Percentiles rank a stretch among this genome's conserved stretches.
phyloP scores from a whole-genome alignment of 2,113 vertebrate species.

The Salvator merianae region DNA sequence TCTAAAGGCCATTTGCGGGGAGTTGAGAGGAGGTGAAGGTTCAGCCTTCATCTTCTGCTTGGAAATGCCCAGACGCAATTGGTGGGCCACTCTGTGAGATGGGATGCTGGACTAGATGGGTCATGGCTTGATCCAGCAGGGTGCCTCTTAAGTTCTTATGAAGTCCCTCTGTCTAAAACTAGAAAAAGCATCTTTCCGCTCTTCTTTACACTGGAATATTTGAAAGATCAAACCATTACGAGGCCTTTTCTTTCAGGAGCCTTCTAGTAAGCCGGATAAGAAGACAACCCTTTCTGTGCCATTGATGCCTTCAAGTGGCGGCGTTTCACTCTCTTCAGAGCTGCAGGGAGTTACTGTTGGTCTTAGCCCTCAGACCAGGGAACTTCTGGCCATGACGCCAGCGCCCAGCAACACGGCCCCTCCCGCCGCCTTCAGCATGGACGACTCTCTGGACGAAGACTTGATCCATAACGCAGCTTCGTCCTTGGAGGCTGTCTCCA shows the following conservation, averaged over 20 bases:
- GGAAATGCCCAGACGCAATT: too few relatives aligned
- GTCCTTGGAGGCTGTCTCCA: conserved; percentile 71
- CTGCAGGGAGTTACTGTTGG: conserved; percentile 61
- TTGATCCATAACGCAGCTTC: conserved; percentile 70
- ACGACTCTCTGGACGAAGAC: conserved; percentile 76
- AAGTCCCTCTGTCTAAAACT: too few relatives aligned
- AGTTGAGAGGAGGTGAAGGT: too few relatives aligned
- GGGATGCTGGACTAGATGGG: too few relatives aligned
- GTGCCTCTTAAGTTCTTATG: too few relatives aligned
- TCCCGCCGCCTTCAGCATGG: conserved; percentile 60
- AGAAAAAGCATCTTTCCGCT: too few relatives aligned
- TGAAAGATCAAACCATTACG: too few relatives aligned
- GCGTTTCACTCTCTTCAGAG: conserved; percentile 68
- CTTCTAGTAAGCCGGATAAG: conserved; percentile 72
- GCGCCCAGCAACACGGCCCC: conserved; percentile 47
- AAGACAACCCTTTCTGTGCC: conserved; percentile 57
- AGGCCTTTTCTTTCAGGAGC: conserved; percentile 65
- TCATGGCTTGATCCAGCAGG: too few relatives aligned
- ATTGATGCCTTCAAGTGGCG: conserved; percentile 57
- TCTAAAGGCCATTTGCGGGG: too few relatives aligned
- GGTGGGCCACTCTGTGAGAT: too few relatives aligned
- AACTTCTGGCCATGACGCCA: conserved; percentile 52
- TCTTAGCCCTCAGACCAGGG: conserved; percentile 57
- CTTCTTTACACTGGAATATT: too few relatives aligned
- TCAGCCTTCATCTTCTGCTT: too few relatives aligned